These are phyloP conservation scores for Willisornis vidua DNA, from an alignment of 2,113 vertebrate genomes.

Conservation along the genomic window DNA sequence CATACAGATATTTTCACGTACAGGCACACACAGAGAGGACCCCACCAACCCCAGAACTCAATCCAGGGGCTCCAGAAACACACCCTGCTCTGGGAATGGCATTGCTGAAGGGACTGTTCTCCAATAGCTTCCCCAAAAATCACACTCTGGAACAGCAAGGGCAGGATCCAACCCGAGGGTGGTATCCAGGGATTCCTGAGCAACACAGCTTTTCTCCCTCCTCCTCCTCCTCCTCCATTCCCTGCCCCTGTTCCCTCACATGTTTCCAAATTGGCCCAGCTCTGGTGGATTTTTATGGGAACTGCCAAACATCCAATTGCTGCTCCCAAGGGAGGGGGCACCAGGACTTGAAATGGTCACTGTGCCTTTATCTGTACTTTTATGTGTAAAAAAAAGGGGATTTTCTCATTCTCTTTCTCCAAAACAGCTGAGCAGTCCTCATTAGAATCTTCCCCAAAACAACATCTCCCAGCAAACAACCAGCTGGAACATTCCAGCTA, in stretches of 20 bases:
- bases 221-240: not conserved
- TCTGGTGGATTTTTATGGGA: not conserved
- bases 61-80: not conserved
- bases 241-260: not conserved
- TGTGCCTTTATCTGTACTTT: not conserved
- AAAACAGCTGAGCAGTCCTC: not conserved
- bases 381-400: not conserved
- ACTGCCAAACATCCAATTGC: not conserved
- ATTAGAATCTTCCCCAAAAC: not conserved
- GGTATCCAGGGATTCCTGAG: not conserved
- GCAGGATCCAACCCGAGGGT: not conserved
- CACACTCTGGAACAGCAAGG: not conserved
- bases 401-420: not conserved
- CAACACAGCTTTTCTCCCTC: not conserved
- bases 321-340: not conserved
- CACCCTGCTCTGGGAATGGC: fast-evolving
- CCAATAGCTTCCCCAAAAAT: not conserved
- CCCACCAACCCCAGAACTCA: not conserved
- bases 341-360: not conserved
- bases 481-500: not conserved
- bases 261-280: not conserved
- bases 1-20: fast-evolving
- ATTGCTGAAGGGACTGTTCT: not conserved
- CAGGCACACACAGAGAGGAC: not conserved
- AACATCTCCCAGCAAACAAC: not conserved